phyloP scores from a whole-genome alignment of 2,113 vertebrate genomes.

The Mola mola region DNA sequence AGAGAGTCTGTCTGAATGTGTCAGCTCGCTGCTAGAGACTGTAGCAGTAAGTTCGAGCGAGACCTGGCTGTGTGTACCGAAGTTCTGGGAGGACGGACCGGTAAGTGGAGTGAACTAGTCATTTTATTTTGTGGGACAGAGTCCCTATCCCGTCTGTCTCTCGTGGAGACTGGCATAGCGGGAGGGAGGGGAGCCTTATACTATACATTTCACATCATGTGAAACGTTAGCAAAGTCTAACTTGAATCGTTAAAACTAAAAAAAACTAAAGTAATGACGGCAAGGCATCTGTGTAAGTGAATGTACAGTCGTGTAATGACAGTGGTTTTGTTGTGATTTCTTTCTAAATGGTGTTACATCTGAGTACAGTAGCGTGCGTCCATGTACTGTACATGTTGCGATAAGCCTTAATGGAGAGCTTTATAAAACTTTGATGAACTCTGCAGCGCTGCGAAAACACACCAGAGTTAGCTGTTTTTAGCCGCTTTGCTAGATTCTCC shows the following conservation, averaged over 20 bases:
- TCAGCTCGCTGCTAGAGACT: constrained; percentile 2
- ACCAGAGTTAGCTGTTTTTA: too few species aligned
- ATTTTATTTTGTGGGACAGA: background rate
- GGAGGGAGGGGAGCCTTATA: constrained; percentile 8
- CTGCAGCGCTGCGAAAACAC: too few species aligned
- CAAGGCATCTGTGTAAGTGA: too few species aligned
- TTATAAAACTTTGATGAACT: constrained; percentile 26
- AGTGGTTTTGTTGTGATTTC: too few species aligned
- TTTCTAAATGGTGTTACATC: background rate
- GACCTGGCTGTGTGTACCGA: background rate
- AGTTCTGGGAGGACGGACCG: background rate
- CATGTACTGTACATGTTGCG: constrained; percentile 1
- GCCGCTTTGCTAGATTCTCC: too few species aligned
- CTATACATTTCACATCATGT: too few species aligned
- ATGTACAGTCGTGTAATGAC: too few species aligned
- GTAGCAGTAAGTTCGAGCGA: background rate
- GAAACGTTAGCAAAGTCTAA: background rate
- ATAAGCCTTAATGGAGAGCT: constrained; percentile 8
- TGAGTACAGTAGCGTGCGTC: too few species aligned
- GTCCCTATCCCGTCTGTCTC: background rate
- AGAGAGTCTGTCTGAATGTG: background rate
- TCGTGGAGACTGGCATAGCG: too few species aligned
- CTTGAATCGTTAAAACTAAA: background rate
- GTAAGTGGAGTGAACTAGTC: constrained; percentile 33
- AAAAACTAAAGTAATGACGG: background rate